Percentiles rank a stretch among this genome's conserved stretches.
Conservation (phyloP, 1,140 invertebrate species). For the Forficula auricularia region DNA sequence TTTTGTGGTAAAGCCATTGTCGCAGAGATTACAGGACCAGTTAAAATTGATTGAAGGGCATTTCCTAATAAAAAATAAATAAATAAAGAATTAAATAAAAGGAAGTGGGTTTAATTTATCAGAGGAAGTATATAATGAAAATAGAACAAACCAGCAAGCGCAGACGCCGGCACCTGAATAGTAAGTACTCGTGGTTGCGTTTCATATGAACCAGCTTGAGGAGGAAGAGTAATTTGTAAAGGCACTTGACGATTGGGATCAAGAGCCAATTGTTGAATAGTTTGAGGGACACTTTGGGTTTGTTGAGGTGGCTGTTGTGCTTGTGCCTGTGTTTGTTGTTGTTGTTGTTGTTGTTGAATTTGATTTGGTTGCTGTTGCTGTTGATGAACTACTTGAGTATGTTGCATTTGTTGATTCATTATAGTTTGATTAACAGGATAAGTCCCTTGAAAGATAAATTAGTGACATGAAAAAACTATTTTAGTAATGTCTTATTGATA, state of each 20-base stretch:
- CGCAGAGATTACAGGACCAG: slow-evolving; percentile 66
- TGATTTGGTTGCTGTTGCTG: slow-evolving; percentile 18
- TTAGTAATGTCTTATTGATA: no score
- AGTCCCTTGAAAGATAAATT: no score
- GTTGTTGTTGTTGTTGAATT: slow-evolving; percentile 24
- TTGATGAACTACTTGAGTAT: slow-evolving; percentile 14
- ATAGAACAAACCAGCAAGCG: background rate
- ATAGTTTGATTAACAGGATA: slow-evolving; percentile 3
- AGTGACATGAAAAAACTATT: no score
- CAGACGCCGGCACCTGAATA: slow-evolving; percentile 47
- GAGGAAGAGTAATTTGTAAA: slow-evolving; percentile 45
- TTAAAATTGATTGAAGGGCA: slow-evolving; percentile 46
- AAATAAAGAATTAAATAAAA: slow-evolving; percentile 1
- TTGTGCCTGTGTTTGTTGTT: slow-evolving; percentile 21
- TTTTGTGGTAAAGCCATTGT: slow-evolving; percentile 64
- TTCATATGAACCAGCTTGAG: slow-evolving; percentile 43
- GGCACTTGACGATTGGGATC: slow-evolving; percentile 35
- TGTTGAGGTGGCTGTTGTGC: slow-evolving; percentile 11
- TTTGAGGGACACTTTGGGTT: slow-evolving; percentile 6
- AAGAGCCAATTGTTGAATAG: slow-evolving; percentile 11
- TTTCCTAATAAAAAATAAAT: slow-evolving; percentile 31
- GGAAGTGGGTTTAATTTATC: background rate
- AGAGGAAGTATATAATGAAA: background rate
- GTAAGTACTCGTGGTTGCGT: slow-evolving; percentile 49
- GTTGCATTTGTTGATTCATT: slow-evolving; percentile 19